Conservation (phyloP, 53 echinoderm and acorn worm species). For the Arbacia lixula region DNA sequence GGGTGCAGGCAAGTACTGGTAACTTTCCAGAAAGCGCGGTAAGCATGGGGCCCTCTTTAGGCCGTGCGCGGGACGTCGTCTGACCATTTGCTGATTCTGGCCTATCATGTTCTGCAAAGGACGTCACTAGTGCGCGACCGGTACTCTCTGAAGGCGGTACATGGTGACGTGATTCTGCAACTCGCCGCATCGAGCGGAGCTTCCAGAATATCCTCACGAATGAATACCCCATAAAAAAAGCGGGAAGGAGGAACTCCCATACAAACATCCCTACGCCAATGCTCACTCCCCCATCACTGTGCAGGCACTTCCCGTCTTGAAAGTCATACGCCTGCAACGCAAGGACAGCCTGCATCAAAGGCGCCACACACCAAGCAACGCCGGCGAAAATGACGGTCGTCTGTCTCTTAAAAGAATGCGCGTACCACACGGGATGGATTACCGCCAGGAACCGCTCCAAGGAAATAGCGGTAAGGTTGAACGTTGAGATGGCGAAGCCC, state of each 20-base stretch:
- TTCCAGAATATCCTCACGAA: slow-evolving; percentile 59
- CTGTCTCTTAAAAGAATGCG: slow-evolving; percentile 46
- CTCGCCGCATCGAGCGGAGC: slow-evolving; percentile 45
- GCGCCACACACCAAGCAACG: slow-evolving; percentile 65
- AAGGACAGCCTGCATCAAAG: slow-evolving; percentile 71
- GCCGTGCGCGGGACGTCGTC: neutral
- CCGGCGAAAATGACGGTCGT: slow-evolving; percentile 40
- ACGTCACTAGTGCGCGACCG: no score
- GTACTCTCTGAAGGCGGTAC: neutral
- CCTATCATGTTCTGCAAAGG: no score
- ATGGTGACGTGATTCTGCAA: slow-evolving; percentile 14
- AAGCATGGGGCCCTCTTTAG: neutral
- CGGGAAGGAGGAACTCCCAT: slow-evolving; percentile 77
- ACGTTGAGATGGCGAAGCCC: slow-evolving; percentile 80
- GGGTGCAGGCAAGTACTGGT: no score
- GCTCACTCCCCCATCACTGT: slow-evolving; percentile 34
- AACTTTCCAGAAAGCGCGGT: no score
- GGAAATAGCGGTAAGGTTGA: slow-evolving; percentile 75
- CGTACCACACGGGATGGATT: slow-evolving; percentile 61
- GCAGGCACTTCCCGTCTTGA: slow-evolving; percentile 32
- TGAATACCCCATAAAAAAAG: slow-evolving; percentile 69
- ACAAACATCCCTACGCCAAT: slow-evolving; percentile 70
- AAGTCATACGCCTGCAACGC: slow-evolving; percentile 49
- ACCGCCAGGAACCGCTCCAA: slow-evolving; percentile 83
- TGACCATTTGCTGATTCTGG: no score